Conservation (phyloP, 2,888 invertebrate species). For the Pantelozetes paolii region DNA sequence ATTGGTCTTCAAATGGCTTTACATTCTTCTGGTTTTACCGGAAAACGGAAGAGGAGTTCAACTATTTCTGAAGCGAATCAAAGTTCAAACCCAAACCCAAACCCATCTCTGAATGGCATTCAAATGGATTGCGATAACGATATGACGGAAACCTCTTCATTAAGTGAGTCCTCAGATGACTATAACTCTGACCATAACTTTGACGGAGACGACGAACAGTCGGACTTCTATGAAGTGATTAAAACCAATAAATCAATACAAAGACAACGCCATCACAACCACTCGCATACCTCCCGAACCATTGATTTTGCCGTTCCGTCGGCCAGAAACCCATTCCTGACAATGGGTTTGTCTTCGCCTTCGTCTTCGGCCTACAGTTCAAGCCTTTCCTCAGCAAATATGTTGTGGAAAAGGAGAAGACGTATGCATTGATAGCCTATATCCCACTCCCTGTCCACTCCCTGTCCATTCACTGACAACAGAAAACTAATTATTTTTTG, state of each 20-base stretch:
- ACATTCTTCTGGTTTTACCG: neutral
- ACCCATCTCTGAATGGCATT: neutral
- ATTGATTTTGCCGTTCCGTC: constrained; percentile 37
- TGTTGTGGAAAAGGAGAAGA: constrained; percentile 36
- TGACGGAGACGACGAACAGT: constrained; percentile 44
- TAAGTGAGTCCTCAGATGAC: constrained; percentile 39
- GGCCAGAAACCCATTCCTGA: constrained; percentile 36
- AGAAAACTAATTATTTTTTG: neutral
- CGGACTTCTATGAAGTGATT: constrained; percentile 42
- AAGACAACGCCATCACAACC: constrained; percentile 23
- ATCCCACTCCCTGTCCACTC: neutral
- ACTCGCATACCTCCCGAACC: neutral
- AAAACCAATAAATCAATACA: constrained; percentile 1
- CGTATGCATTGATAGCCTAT: constrained; percentile 27
- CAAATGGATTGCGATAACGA: constrained; percentile 24
- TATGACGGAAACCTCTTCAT: constrained; percentile 4
- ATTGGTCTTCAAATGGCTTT: neutral
- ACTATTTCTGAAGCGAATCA: constrained; percentile 17
- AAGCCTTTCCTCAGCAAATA: constrained; percentile 30
- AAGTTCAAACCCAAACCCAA: neutral
- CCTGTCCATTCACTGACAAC: neutral
- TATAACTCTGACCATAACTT: constrained; percentile 35
- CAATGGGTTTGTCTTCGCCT: constrained; percentile 29
- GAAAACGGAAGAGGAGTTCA: constrained; percentile 40
- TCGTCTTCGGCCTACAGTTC: neutral